Evolutionary conservation across 2,888 invertebrate species (phyloP).

Genomic region (Cotesia congregata): DNA sequence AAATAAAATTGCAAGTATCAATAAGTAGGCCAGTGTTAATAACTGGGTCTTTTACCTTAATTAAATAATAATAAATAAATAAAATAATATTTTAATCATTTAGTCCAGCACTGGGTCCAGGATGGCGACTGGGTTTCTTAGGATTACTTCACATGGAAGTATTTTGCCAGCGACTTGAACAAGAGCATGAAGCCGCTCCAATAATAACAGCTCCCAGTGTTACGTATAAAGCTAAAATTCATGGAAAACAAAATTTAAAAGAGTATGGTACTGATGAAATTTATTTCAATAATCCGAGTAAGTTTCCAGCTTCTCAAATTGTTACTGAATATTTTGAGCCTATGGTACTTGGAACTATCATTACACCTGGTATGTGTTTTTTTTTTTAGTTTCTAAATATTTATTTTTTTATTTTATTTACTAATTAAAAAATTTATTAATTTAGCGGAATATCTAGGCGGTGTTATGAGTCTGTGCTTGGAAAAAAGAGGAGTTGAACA

Average conservation of each 20-base stretch:
- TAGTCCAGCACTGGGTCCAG: conserved; percentile 89
- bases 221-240: conserved; percentile 84
- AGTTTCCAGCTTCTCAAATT: conserved; percentile 78
- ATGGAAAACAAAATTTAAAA: conserved; percentile 80
- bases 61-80: no score
- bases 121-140: conserved; percentile 90
- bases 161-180: conserved; percentile 86
- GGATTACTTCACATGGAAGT: conserved; percentile 91
- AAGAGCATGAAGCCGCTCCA: conserved; percentile 86
- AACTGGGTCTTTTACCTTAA: no score
- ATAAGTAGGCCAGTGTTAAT: no score
- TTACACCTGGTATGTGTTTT: conserved; percentile 77
- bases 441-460: conserved; percentile 77
- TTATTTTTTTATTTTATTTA: conserved; percentile 16
- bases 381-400: conserved; percentile 16
- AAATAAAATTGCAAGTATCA: no score
- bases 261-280: conserved; percentile 76
- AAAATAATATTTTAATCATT: conserved; percentile 48
- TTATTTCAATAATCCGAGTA: conserved; percentile 80
- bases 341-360: conserved; percentile 89
- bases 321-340: conserved; percentile 88
- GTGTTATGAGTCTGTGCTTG: conserved; percentile 80
- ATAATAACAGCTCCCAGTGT: conserved; percentile 90
- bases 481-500: conserved; percentile 82
- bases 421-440: background rate